phyloP scores from a whole-genome alignment of 64 coral and sea anemone species.

The Exaiptasia diaphana region DNA sequence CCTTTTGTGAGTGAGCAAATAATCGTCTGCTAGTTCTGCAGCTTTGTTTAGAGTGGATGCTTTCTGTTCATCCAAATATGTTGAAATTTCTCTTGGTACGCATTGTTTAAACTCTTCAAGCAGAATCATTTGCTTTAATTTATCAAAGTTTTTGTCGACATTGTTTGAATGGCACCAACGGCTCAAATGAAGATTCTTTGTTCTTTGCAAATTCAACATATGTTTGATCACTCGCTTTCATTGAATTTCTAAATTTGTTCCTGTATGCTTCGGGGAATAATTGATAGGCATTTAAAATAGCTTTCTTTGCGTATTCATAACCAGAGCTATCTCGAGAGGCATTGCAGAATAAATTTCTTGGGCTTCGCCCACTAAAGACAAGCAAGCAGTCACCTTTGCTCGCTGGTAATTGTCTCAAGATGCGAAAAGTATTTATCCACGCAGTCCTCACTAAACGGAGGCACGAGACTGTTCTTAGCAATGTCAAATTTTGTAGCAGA shows the following conservation, averaged over 20 bases:
- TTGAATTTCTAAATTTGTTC: slow-evolving; percentile 26
- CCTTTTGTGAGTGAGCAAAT: slow-evolving; percentile 45
- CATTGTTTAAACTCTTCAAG: slow-evolving; percentile 62
- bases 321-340: slow-evolving; percentile 23
- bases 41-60: slow-evolving; percentile 19
- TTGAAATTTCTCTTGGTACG: slow-evolving; percentile 36
- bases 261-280: slow-evolving; percentile 61
- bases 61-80: slow-evolving; percentile 46
- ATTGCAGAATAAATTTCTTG: slow-evolving; percentile 35
- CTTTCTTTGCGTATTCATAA: slow-evolving; percentile 54
- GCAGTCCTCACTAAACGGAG: too few relatives aligned
- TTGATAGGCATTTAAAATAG: slow-evolving; percentile 58
- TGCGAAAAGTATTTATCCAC: too few relatives aligned
- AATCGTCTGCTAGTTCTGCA: slow-evolving; percentile 36
- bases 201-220: slow-evolving; percentile 41
- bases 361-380: too few relatives aligned
- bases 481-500: too few relatives aligned
- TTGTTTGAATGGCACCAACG: slow-evolving; percentile 49
- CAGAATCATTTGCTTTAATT: neutral
- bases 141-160: slow-evolving; percentile 13
- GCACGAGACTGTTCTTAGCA: too few relatives aligned
- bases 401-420: too few relatives aligned
- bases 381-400: too few relatives aligned
- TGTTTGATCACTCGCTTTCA: slow-evolving; percentile 1
- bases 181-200: slow-evolving; percentile 45